Evolutionary conservation across 2,113 vertebrate genomes (phyloP).

Genomic region (Orthonyx spaldingii): DNA sequence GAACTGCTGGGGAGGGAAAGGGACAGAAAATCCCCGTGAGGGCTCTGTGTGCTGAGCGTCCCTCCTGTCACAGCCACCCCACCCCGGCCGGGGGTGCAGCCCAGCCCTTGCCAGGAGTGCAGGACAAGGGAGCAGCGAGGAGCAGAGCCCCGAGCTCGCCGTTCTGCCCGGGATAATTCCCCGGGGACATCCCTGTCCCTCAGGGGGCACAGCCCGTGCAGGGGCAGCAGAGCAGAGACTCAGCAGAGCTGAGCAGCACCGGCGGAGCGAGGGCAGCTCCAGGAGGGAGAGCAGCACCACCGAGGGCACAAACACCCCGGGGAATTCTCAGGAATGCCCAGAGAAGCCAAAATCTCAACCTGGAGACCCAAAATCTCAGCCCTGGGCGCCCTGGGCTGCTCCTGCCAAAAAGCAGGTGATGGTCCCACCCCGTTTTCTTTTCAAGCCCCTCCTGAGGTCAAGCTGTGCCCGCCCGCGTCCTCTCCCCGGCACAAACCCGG

Average conservation of each 20-base stretch:
- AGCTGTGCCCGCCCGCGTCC: background rate
- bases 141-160: background rate
- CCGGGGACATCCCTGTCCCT: background rate
- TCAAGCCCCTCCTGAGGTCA: background rate
- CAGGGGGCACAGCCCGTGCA: background rate
- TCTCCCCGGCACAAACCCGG: background rate
- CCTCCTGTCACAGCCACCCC: background rate
- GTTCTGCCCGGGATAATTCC: background rate
- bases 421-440: background rate
- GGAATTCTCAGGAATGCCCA: rapidly evolving
- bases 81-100: rapidly evolving
- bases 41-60: background rate
- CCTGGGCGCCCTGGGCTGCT: background rate
- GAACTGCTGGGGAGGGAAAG: background rate
- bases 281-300: background rate
- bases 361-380: background rate
- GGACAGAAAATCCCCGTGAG: background rate
- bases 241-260: too few relatives aligned
- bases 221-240: too few relatives aligned
- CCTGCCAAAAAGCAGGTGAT: background rate
- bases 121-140: background rate
- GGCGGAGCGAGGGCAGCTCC: background rate
- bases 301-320: rapidly evolving
- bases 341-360: background rate
- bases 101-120: background rate